Base-by-base conservation (phyloP, 2,888 invertebrate genomes). In the Agrilus cyanescens region DNA sequence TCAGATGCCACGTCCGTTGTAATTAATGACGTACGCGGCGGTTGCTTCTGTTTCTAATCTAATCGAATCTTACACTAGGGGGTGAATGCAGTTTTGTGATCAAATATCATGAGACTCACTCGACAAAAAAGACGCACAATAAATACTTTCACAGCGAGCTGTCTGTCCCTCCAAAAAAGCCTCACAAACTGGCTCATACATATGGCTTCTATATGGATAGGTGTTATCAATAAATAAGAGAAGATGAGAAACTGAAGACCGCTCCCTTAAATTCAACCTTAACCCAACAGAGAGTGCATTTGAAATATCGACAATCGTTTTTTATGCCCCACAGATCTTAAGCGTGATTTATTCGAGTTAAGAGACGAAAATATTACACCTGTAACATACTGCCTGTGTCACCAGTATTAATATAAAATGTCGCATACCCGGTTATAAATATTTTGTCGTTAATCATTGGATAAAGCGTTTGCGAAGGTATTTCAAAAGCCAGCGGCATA, bases 11-110 rank as follows among this genome's bases (percentile, higher is more conserved):
- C 25, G 25, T 65, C 63, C 63, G 63, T 62, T 64, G 66, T 67
- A 67, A 67, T 67, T 66, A 66, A 66, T 68, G 67, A 61, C 57
- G 60, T 62, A 61, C 63, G 63, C 63, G 61, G 62, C 59, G 60
- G 60, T 55, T 47, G 57, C 57, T 57, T 55, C 61, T 58, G 60
- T 54, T 53, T 50, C 55, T 51, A 52, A 46, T 50, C 50, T 53
- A 53, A 55, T 55, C 54, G 54, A 53, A 53, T 53, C 54, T 52
- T 47, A 52, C 50, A 48, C 46, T 46, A 48, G 51, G 46, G 49
- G 37, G 36, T 32, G 37, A 14, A 31, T 18, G 30, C 32, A 38
- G 37, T 37, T 37, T 18, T 12, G 15, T 41, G 30, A 31, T 13
- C 41, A 39, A 39, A 25, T 25, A 25, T 25, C 25, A 25, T 25